Evolutionary conservation across 2,113 vertebrate genomes (phyloP).

Genomic region (Etia nguti): DNA sequence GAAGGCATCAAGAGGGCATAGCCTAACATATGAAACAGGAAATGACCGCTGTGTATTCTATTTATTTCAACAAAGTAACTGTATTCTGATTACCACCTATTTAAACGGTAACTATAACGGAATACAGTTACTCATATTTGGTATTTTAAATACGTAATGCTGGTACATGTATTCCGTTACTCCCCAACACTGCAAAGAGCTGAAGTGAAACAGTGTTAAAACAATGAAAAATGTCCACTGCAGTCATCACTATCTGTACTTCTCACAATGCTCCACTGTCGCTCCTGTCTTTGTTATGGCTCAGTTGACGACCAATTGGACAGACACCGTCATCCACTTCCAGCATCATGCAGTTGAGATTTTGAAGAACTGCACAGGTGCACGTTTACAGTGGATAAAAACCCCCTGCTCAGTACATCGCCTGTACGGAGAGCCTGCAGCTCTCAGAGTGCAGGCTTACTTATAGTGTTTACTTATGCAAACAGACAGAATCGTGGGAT

Average conservation of each 20-base stretch:
- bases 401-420: not conserved
- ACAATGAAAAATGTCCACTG: not conserved
- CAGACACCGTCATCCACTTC: not conserved
- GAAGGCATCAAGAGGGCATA: no score
- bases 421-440: not conserved
- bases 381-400: not conserved
- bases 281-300: not conserved
- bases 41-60: no score
- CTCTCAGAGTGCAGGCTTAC: not conserved
- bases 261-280: not conserved
- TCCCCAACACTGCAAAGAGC: no score
- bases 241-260: not conserved
- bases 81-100: no score
- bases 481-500: not conserved
- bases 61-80: no score
- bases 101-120: no score
- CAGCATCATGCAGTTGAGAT: not conserved
- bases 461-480: not conserved
- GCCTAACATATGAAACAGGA: no score
- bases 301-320: not conserved
- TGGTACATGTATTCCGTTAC: no score
- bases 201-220: not conserved
- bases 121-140: no score
- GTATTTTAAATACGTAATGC: no score
- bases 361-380: accelerated